These are phyloP conservation scores for Aradus depressus DNA, from an alignment of 2,888 invertebrate species.

Conservation along the genomic window DNA sequence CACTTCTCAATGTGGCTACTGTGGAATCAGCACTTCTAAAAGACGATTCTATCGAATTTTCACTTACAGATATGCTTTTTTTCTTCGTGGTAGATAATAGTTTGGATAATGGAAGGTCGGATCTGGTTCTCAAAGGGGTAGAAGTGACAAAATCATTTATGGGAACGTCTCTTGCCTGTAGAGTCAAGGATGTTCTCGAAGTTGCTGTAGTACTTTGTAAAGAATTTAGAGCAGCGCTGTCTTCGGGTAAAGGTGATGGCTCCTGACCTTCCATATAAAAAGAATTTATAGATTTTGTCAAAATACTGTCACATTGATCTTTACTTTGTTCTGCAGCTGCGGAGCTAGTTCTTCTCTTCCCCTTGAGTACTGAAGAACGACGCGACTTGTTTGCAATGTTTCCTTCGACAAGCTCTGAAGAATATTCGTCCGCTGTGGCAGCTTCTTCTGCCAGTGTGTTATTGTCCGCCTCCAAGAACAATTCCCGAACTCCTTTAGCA, in stretches of 20 bases:
- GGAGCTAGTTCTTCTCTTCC: not conserved
- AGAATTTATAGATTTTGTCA: conserved; percentile 1
- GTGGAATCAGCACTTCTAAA: no score
- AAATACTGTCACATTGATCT: no score
- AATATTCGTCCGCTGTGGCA: not conserved
- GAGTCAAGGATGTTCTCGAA: conserved; percentile 9
- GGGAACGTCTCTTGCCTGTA: no score
- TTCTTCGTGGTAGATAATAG: no score
- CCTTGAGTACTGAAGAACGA: not conserved
- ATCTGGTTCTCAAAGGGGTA: no score
- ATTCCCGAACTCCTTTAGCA: conserved; percentile 4
- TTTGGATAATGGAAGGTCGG: no score
- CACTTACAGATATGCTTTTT: no score
- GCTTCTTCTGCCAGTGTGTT: no score
- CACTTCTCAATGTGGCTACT: no score
- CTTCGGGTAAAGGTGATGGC: not conserved
- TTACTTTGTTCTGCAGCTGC: no score
- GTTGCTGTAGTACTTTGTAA: conserved; percentile 2
- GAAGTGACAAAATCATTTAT: no score
- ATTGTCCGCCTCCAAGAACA: conserved; percentile 3
- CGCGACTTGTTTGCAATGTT: not conserved
- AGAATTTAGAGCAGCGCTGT: not conserved
- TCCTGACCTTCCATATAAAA: conserved; percentile 9
- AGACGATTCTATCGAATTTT: no score
- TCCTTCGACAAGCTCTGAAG: not conserved